Conservation (phyloP, 1,140 invertebrate species). For the Heliconius hewitsoni region DNA sequence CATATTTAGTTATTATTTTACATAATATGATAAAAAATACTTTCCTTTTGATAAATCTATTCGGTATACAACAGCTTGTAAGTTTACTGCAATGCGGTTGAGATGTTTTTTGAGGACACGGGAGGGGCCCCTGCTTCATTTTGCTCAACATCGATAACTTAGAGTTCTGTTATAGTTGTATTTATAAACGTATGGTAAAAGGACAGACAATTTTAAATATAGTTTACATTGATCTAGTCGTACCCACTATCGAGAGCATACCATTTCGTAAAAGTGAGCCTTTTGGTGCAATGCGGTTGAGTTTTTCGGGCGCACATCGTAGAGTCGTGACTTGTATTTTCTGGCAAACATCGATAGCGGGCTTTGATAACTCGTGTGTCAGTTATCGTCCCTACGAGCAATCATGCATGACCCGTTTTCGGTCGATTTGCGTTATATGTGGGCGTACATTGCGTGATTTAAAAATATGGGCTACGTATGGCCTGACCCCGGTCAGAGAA, state of each 20-base stretch:
- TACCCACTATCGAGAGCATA: not conserved
- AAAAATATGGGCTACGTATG: constrained; percentile 26
- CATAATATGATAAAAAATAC: no score
- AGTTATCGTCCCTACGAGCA: constrained; percentile 39
- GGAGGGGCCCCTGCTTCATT: constrained; percentile 9
- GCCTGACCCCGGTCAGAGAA: constrained; percentile 15
- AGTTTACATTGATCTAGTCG: not conserved
- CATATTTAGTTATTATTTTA: no score
- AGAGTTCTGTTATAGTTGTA: not conserved
- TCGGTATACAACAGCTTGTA: not conserved
- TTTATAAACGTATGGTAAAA: not conserved
- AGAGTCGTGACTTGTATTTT: constrained; percentile 26
- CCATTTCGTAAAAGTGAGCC: not conserved
- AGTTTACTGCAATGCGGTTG: constrained; percentile 31
- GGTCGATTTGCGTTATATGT: constrained; percentile 34
- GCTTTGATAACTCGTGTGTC: constrained; percentile 26
- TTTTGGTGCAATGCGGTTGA: constrained; percentile 10
- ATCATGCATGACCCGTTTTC: constrained; percentile 39
- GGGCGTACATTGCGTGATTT: constrained; percentile 28
- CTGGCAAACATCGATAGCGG: constrained; percentile 27
- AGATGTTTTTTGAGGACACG: constrained; percentile 16
- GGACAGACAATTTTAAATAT: not conserved
- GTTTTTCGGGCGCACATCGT: constrained; percentile 7
- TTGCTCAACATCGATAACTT: not conserved
- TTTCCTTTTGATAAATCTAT: not conserved